phyloP scores from a whole-genome alignment of 37 sponge, comb jelly and placozoan genomes.

The Chondrosia reniformis region DNA sequence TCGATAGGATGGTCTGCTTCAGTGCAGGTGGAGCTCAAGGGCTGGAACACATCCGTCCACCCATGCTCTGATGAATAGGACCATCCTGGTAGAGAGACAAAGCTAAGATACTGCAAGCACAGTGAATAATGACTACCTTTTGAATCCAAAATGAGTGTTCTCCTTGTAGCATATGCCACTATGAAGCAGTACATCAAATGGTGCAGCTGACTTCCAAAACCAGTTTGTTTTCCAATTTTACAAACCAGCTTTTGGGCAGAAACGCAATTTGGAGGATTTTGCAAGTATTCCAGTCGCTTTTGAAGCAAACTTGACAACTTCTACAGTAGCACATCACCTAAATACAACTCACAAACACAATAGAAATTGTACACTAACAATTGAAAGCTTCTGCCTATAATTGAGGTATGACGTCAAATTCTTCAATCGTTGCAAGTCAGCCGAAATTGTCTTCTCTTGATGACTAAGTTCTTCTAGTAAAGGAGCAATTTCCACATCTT shows the following conservation, averaged over 20 bases:
- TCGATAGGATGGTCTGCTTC: not conserved
- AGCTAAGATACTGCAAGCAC: too few species aligned
- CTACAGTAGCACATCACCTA: constrained; percentile 1
- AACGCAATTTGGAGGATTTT: constrained; percentile 54
- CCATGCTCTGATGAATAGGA: constrained; percentile 34
- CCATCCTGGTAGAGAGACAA: constrained; percentile 27
- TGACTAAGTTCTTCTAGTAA: not conserved
- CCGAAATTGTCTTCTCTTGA: constrained; percentile 22
- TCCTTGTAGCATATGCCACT: constrained; percentile 59
- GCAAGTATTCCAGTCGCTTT: constrained; percentile 37
- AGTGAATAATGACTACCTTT: constrained; percentile 6
- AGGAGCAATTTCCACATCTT: not conserved
- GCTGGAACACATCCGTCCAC: constrained; percentile 61
- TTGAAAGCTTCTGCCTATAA: too few species aligned
- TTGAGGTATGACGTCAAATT: too few species aligned
- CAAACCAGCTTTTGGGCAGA: constrained; percentile 63
- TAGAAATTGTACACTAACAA: not conserved
- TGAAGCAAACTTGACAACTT: constrained; percentile 24
- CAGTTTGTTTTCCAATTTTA: constrained; percentile 53
- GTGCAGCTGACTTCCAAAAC: constrained; percentile 86
- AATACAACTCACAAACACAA: too few species aligned
- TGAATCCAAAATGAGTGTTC: constrained; percentile 58
- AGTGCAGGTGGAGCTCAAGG: constrained; percentile 31
- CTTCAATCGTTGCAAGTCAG: constrained; percentile 38
- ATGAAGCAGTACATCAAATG: constrained; percentile 75